Evolutionary conservation across 2,113 vertebrate species (phyloP).

Genomic region (Albula glossodonta): DNA sequence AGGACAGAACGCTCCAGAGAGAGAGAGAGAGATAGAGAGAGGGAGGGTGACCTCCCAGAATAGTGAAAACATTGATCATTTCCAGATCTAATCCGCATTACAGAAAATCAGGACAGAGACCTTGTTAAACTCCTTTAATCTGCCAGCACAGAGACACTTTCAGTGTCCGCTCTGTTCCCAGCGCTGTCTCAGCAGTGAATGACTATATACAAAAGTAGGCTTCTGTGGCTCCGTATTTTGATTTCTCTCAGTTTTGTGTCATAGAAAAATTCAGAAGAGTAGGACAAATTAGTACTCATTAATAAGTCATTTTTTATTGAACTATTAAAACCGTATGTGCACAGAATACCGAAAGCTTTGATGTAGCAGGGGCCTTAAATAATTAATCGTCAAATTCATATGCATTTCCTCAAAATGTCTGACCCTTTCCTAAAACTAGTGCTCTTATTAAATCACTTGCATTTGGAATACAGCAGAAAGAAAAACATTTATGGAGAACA

Average conservation of each 20-base stretch:
- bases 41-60: slow-evolving; percentile 26
- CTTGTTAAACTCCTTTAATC: slow-evolving; percentile 45
- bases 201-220: slow-evolving; percentile 35
- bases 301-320: slow-evolving; percentile 67
- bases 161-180: neutral
- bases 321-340: slow-evolving; percentile 63
- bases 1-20: slow-evolving; percentile 44
- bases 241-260: slow-evolving; percentile 7
- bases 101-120: slow-evolving; percentile 30
- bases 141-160: slow-evolving; percentile 28
- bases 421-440: slow-evolving; percentile 50
- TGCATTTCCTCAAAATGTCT: slow-evolving; percentile 64
- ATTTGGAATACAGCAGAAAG: slow-evolving; percentile 45
- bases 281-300: slow-evolving; percentile 66
- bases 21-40: neutral
- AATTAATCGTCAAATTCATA: slow-evolving; percentile 63
- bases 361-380: slow-evolving; percentile 64
- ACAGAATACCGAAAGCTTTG: slow-evolving; percentile 63
- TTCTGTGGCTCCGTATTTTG: slow-evolving; percentile 38
- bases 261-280: slow-evolving; percentile 40
- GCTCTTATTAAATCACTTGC: slow-evolving; percentile 43
- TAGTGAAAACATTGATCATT: slow-evolving; percentile 32
- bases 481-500: slow-evolving; percentile 15
- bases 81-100: slow-evolving; percentile 51
- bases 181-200: neutral